phyloP scores from a whole-genome alignment of 2,113 vertebrate genomes.

The Brienomyrus longianalis region DNA sequence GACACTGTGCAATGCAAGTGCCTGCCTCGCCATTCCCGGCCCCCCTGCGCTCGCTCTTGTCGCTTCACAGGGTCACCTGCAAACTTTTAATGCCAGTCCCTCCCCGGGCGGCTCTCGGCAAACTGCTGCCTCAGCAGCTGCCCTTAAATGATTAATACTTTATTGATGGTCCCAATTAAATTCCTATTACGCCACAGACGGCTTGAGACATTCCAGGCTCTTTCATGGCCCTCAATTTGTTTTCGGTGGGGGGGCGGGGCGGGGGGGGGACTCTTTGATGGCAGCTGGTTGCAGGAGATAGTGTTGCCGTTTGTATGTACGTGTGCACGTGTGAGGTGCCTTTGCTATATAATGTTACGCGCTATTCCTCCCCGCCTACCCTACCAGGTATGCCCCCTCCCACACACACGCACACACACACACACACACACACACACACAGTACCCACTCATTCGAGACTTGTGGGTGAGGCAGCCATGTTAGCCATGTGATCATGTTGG shows the following conservation, averaged over 20 bases:
- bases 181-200: conserved; percentile 68
- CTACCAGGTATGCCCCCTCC: neutral
- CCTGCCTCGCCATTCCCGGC: conserved; percentile 12
- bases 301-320: conserved; percentile 16
- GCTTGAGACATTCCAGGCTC: conserved; percentile 58
- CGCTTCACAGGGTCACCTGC: conserved; percentile 47
- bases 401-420: neutral
- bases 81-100: conserved; percentile 54
- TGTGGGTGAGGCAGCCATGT: neutral
- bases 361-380: neutral
- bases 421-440: neutral
- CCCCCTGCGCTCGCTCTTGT: conserved; percentile 20
- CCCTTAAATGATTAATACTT: conserved; percentile 73
- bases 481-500: neutral
- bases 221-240: conserved; percentile 55
- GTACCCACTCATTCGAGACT: neutral
- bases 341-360: neutral
- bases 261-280: conserved; percentile 49
- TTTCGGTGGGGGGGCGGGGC: conserved; percentile 23
- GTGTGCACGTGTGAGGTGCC: neutral
- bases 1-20: neutral
- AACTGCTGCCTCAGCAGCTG: conserved; percentile 72
- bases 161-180: conserved; percentile 78
- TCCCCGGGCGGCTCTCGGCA: conserved; percentile 53
- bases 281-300: conserved; percentile 64